phyloP scores from a whole-genome alignment of 2,797 vertebrate genomes.

The Iguana delicatissima region DNA sequence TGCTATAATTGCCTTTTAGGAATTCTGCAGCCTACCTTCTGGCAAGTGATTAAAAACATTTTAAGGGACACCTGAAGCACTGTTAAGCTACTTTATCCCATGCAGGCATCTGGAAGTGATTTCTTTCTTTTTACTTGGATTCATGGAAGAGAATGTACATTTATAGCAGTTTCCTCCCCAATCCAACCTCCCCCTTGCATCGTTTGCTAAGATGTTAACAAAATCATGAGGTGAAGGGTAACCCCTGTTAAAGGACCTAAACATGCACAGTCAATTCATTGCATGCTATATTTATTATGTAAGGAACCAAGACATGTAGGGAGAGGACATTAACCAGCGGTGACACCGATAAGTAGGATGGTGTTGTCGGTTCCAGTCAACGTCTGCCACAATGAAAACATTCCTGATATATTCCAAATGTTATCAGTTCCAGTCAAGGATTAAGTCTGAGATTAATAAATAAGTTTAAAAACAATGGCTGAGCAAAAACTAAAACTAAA shows the following conservation, averaged over 20 bases:
- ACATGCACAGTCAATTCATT: slow-evolving; percentile 37
- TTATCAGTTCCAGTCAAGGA: slow-evolving; percentile 39
- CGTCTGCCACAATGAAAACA: slow-evolving; percentile 1
- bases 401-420: background rate
- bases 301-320: slow-evolving; percentile 48
- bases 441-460: background rate
- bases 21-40: slow-evolving; percentile 32
- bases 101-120: slow-evolving; percentile 55
- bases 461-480: background rate
- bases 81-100: slow-evolving; percentile 61
- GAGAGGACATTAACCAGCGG: slow-evolving; percentile 15
- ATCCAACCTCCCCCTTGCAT: background rate
- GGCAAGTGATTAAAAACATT: slow-evolving; percentile 54
- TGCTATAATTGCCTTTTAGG: slow-evolving; percentile 26
- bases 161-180: slow-evolving; percentile 40
- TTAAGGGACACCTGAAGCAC: slow-evolving; percentile 55
- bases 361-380: slow-evolving; percentile 31
- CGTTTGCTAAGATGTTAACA: slow-evolving; percentile 40
- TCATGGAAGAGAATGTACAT: slow-evolving; percentile 51
- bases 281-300: slow-evolving; percentile 9
- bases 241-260: slow-evolving; percentile 48
- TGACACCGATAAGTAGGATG: slow-evolving; percentile 35
- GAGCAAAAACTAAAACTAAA: background rate
- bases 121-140: slow-evolving; percentile 56
- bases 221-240: slow-evolving; percentile 53